Evolutionary conservation across 2,888 invertebrate species (phyloP).

Genomic region (Copidosoma aretas): DNA sequence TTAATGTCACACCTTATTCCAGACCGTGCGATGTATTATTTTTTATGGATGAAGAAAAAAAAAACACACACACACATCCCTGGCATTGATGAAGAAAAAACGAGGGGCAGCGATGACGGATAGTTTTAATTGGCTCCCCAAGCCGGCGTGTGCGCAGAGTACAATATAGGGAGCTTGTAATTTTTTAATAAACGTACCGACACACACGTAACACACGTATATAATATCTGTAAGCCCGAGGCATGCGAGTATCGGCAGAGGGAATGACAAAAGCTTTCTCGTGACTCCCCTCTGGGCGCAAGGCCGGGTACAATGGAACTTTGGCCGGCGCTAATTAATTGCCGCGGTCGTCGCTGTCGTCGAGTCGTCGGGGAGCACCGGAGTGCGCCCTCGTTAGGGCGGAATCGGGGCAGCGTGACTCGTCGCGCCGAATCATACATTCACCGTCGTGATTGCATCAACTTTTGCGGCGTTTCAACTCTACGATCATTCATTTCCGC

Average conservation of each 20-base stretch:
- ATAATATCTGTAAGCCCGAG: conserved; percentile 19
- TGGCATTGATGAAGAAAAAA: too few species aligned
- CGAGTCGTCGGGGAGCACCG: not conserved
- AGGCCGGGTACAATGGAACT: conserved; percentile 44
- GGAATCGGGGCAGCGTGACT: conserved; percentile 41
- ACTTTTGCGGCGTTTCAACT: too few species aligned
- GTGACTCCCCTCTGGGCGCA: conserved; percentile 18
- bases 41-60: too few species aligned
- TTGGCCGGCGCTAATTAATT: conserved; percentile 54
- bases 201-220: conserved; percentile 11
- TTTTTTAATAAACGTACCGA: conserved; percentile 37
- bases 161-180: conserved; percentile 27
- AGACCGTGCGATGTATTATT: too few species aligned
- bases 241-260: too few species aligned
- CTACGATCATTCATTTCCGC: too few species aligned
- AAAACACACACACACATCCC: too few species aligned
- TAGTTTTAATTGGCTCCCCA: conserved; percentile 41
- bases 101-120: too few species aligned
- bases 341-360: conserved; percentile 37
- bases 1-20: not conserved
- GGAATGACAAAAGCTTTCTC: conserved; percentile 32
- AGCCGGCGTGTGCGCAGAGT: conserved; percentile 9
- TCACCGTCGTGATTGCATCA: not conserved
- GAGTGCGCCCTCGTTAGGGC: conserved; percentile 36
- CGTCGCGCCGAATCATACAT: conserved; percentile 11